Evolutionary conservation across 2,888 invertebrate genomes (phyloP), one percentile per base, ranked within the genome.

Genomic region (Bibio marci): DNA sequence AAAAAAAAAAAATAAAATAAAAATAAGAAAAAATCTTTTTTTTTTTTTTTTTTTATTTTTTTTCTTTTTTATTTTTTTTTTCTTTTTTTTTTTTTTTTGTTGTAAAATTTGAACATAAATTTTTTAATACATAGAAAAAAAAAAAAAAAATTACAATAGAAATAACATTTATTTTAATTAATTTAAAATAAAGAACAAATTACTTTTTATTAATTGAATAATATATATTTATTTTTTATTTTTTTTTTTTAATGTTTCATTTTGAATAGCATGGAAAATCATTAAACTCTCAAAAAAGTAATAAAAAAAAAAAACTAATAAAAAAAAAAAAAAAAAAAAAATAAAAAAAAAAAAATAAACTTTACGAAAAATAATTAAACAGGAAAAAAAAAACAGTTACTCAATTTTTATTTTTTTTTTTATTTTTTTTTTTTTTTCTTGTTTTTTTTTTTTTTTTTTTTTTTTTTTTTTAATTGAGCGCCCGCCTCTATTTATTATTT

Each of bases 381-480:
- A 22, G 18, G 18, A 33, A 19, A 33, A 22, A 19, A 33, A 33
- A 33, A 32, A 32, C 4, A 32, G 7, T 14, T 30, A 19, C 22
- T 18, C 22, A 12, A 19, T 33, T 33, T 33, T 18, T 17, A 32
- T 32, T 10, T 37, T 42, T 32, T 17, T 32, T 18, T 15, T 34
- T 35, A 37, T 39, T 32, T 15, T 33, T 33, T 33, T 33, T 22
- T 22, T 33, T 33, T 22, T 33, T 33, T n/a, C n/a, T n/a, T n/a
- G n/a, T n/a, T n/a, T n/a, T n/a, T n/a, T n/a, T n/a, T n/a, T n/a
- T n/a, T n/a, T n/a, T n/a, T n/a, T n/a, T 17, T 33, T 33, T 33
- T 12, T 35, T n/a, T n/a, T n/a, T n/a, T n/a, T n/a, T n/a, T n/a
- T n/a, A n/a, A n/a, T n/a, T n/a, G n/a, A n/a, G n/a, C n/a, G n/a